Conservation (phyloP, 53 echinoderm and acorn worm genomes). For the Actinopyga echinites region DNA sequence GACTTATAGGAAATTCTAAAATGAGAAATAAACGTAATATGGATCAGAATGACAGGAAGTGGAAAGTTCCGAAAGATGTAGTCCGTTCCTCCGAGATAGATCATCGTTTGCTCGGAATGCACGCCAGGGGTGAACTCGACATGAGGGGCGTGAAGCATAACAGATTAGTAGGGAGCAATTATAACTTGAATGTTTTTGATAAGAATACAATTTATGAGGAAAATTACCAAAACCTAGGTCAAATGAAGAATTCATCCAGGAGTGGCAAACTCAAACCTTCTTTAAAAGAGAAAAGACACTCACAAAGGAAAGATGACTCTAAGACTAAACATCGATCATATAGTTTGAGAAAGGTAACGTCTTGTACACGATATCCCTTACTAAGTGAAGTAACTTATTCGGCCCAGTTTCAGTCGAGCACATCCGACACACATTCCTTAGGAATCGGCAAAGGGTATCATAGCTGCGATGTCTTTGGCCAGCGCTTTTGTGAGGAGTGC, state of each 20-base stretch:
- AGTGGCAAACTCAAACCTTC: background rate
- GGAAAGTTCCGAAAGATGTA: background rate
- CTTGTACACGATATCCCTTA: too few species aligned
- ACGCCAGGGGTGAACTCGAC: background rate
- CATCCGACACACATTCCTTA: background rate
- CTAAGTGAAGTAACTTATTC: background rate
- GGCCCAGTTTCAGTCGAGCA: background rate
- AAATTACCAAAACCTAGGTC: background rate
- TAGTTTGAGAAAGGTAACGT: too few species aligned
- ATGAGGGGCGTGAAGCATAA: background rate
- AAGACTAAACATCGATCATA: background rate
- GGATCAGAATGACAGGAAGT: background rate
- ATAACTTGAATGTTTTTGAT: background rate
- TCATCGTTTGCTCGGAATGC: background rate
- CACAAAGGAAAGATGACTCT: background rate
- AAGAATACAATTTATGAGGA: conserved; percentile 5
- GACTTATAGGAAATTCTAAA: background rate
- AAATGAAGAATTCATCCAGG: background rate
- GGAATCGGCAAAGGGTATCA: background rate
- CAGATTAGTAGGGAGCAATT: conserved; percentile 1
- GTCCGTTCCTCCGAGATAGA: background rate
- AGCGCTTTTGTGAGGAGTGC: background rate
- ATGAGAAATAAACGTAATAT: background rate
- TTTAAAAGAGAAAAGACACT: too few species aligned
- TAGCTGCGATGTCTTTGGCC: conserved; percentile 8